phyloP scores from a whole-genome alignment of 2,888 invertebrate species.

The Aphidoletes aphidimyza region DNA sequence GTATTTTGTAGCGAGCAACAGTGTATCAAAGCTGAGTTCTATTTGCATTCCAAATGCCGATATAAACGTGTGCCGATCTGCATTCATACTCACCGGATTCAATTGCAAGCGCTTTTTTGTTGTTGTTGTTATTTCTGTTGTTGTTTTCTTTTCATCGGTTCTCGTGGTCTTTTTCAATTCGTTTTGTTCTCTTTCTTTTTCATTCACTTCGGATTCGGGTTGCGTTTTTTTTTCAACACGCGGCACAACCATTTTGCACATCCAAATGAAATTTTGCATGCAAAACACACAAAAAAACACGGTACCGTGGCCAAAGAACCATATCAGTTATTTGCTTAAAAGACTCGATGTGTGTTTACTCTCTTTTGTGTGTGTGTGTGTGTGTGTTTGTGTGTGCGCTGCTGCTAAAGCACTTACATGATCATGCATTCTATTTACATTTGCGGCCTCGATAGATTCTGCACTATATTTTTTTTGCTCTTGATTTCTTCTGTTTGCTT shows the following conservation, averaged over 20 bases:
- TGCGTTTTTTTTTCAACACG: not conserved
- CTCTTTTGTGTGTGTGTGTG: no score
- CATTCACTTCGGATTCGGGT: not conserved
- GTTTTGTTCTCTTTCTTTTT: not conserved
- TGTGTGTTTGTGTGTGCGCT: not conserved
- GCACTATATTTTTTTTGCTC: not conserved
- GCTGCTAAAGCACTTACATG: not conserved
- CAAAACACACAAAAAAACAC: not conserved
- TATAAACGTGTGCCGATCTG: constrained; percentile 50
- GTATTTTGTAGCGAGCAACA: constrained; percentile 18
- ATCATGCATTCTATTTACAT: constrained; percentile 43
- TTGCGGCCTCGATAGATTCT: constrained; percentile 15
- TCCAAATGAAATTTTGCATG: not conserved
- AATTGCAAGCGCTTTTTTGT: constrained; percentile 32
- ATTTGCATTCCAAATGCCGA: constrained; percentile 40
- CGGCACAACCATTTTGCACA: constrained; percentile 30
- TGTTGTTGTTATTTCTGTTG: no score
- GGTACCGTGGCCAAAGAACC: no score
- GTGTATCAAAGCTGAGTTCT: not conserved
- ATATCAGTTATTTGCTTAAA: constrained; percentile 42
- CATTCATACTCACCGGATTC: constrained; percentile 24
- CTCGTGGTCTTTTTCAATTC: not conserved
- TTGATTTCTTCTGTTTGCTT: not conserved
- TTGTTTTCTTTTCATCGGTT: constrained; percentile 28
- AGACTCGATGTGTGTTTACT: not conserved